Evolutionary conservation across 2,888 invertebrate genomes (phyloP), one percentile per base, ranked within the genome.

Genomic region (Drosophila paramelanica): DNA sequence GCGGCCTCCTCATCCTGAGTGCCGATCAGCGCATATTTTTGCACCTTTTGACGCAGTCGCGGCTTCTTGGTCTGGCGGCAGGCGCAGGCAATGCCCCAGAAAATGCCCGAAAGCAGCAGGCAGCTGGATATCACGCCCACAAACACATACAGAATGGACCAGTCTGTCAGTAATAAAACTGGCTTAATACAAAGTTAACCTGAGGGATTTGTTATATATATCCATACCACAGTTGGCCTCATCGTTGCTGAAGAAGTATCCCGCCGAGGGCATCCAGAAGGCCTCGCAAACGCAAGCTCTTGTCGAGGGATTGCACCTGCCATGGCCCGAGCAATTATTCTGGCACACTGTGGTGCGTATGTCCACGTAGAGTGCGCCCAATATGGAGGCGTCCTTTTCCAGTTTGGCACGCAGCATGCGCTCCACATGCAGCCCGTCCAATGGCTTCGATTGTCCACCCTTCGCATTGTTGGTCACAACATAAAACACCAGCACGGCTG

Each of bases 201-300:
- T 0, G 10, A 4, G 2, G 4, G 5, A 13, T 14, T 11, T 6
- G 23, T 17, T 33, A 1, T 3, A 13, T 92, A 83, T 17, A 17
- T 17, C 17, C 17, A 17, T 91, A 97, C 97, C 97, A 91, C 97
- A 97, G 93, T 97, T 97, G 89, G 96, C 96, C 62, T 95, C 94
- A 89, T 94, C 94, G 31, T 94, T 94, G 69, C 94, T 93, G 90
- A 94, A 94, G 65, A 94, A 94, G 51, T 94, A 94, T 71, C 96
- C 93, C 38, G 96, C 93, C 91, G 97, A 96, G 93, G 97, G 96
- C 97, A 98, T 98, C 98, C 98, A 98, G 93, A 98, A 98, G 20
- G 98, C 96, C 93, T 98, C 97, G 92, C 98, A 98, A 85, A 96
- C 94, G 90, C 98, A 98, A 59, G 95, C 94, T 82, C 98, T 94